These are phyloP conservation scores for Arctocebus calabarensis DNA, from an alignment of 2,797 vertebrate species.

Conservation along the genomic window DNA sequence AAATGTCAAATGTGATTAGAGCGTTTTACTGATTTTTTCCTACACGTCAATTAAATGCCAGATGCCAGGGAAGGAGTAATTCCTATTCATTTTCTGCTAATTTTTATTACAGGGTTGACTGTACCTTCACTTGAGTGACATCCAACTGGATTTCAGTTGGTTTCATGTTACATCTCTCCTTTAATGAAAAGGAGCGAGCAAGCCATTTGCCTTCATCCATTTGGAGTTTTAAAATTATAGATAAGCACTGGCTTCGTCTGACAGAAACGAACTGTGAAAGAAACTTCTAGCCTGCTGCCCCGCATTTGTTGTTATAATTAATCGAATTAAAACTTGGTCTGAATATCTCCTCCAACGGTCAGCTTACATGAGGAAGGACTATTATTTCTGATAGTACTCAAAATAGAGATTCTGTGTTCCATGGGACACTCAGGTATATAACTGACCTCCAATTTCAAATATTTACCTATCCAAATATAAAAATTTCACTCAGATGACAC, in stretches of 20 bases:
- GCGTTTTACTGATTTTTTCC: not conserved
- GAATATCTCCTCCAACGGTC: not conserved
- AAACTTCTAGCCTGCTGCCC: not conserved
- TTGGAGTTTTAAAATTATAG: not conserved
- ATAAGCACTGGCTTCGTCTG: not conserved
- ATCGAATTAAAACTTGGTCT: not conserved
- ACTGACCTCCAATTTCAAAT: not conserved
- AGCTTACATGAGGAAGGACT: not conserved
- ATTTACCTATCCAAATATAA: not conserved
- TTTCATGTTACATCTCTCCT: not conserved
- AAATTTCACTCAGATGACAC: not conserved
- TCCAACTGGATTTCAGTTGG: not conserved
- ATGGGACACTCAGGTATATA: not conserved
- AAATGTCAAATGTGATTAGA: not conserved
- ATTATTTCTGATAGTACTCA: not conserved
- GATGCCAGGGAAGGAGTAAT: not conserved
- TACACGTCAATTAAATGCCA: not conserved
- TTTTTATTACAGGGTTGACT: not conserved
- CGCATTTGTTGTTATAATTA: not conserved
- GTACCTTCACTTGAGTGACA: not conserved
- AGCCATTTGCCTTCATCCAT: not conserved
- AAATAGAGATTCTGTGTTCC: not conserved
- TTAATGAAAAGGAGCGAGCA: not conserved
- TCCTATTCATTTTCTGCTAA: not conserved
- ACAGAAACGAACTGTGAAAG: not conserved